These are phyloP conservation scores for Lacanobia oleracea DNA, from an alignment of 2,888 invertebrate species.

Conservation along the genomic window DNA sequence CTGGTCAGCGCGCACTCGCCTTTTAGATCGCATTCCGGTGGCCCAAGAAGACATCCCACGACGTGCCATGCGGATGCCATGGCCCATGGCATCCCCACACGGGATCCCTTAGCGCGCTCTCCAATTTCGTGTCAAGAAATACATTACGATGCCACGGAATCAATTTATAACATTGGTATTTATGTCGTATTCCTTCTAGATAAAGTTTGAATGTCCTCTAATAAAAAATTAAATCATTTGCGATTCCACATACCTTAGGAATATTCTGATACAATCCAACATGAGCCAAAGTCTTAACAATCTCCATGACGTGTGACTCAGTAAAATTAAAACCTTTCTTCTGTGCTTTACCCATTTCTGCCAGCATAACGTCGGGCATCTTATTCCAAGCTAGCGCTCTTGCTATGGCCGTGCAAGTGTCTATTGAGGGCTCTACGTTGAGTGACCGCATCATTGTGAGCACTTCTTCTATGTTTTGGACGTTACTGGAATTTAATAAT, in stretches of 20 bases:
- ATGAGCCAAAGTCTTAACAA: conserved; percentile 83
- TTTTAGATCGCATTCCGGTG: no score
- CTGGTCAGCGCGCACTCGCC: no score
- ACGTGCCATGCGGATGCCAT: no score
- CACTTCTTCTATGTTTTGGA: conserved; percentile 85
- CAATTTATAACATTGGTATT: no score
- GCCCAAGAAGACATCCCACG: no score
- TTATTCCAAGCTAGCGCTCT: conserved; percentile 88
- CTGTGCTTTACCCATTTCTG: conserved; percentile 78
- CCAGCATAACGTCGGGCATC: conserved; percentile 74
- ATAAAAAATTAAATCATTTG: no score
- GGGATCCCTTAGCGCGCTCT: no score
- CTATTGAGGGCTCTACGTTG: conserved; percentile 84
- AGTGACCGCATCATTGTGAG: conserved; percentile 91
- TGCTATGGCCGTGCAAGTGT: conserved; percentile 88
- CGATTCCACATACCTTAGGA: conserved; percentile 79
- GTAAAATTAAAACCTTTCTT: conserved; percentile 77
- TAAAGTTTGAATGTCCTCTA: no score
- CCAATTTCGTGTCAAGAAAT: no score
- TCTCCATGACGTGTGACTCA: conserved; percentile 86
- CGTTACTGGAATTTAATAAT: conserved; percentile 75
- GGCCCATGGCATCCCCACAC: no score
- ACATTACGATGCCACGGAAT: no score
- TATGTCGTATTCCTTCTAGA: no score
- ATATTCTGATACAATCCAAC: conserved; percentile 74